phyloP scores from a whole-genome alignment of 2,888 invertebrate genomes.

The Eupithecia insigniata region DNA sequence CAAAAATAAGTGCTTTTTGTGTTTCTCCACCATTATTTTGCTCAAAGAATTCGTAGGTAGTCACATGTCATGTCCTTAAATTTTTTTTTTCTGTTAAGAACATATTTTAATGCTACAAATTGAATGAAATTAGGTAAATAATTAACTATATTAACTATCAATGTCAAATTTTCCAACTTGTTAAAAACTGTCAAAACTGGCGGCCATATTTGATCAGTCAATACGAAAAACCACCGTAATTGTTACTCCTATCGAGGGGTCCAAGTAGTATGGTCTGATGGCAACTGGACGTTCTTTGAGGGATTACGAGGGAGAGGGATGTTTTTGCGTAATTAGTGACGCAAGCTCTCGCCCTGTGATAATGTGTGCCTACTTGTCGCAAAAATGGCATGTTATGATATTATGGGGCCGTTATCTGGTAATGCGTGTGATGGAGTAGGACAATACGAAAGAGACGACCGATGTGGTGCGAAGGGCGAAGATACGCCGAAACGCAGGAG shows the following conservation, averaged over 20 bases:
- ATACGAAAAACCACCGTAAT: constrained; percentile 11
- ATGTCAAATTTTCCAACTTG: background rate
- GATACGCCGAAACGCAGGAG: too few species aligned
- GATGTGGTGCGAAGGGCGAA: too few species aligned
- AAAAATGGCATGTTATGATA: constrained; percentile 15
- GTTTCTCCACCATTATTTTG: background rate
- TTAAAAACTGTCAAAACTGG: background rate
- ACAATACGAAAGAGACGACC: background rate
- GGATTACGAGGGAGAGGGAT: constrained; percentile 73
- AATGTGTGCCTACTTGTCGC: constrained; percentile 35
- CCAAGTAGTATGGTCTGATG: constrained; percentile 55
- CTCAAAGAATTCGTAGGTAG: background rate
- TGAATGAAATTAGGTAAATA: too few species aligned
- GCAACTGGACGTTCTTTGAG: constrained; percentile 81
- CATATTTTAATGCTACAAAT: background rate
- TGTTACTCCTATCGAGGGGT: constrained; percentile 35
- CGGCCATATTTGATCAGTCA: constrained; percentile 1
- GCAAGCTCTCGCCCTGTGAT: constrained; percentile 63
- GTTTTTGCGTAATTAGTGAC: constrained; percentile 81
- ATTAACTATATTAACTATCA: background rate
- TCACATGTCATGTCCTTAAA: background rate
- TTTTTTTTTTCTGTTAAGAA: background rate
- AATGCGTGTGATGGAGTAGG: background rate
- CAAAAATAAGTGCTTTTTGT: too few species aligned
- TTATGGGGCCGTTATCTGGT: background rate